Evolutionary conservation across 2,113 vertebrate genomes (phyloP).

Genomic region (Alligator mississippiensis): DNA sequence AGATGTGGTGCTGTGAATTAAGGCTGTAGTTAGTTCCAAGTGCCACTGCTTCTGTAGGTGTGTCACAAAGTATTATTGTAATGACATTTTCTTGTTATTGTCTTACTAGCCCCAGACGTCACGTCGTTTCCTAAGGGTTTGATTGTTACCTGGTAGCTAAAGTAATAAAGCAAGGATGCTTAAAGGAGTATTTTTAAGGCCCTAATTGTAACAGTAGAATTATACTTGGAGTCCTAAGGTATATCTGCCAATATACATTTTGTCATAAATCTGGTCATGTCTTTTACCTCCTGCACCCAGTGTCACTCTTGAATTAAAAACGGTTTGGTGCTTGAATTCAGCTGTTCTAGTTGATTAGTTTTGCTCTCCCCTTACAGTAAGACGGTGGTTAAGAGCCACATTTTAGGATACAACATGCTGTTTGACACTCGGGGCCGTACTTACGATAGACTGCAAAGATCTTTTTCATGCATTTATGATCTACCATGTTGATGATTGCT

Average conservation of each 20-base stretch:
- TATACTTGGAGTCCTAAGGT: too few relatives aligned
- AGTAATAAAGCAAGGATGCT: not conserved
- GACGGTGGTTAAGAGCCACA: not conserved
- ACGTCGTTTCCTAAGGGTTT: slow-evolving; percentile 11
- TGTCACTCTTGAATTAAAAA: not conserved
- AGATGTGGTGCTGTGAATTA: not conserved
- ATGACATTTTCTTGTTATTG: not conserved
- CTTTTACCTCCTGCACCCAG: not conserved
- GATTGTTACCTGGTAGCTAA: not conserved
- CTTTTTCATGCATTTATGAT: not conserved
- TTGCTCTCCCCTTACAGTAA: not conserved
- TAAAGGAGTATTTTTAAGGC: not conserved
- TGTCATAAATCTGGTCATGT: not conserved
- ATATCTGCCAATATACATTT: not conserved
- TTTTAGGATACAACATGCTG: not conserved
- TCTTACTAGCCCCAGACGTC: slow-evolving; percentile 2
- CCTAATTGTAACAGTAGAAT: too few relatives aligned
- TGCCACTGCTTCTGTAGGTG: not conserved
- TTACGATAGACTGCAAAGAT: not conserved
- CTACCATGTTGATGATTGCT: not conserved
- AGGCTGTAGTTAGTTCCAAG: not conserved
- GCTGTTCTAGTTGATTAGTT: not conserved
- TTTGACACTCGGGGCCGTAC: accelerated
- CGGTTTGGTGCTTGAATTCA: not conserved
- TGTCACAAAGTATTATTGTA: not conserved